phyloP scores from a whole-genome alignment of 2,113 vertebrate genomes.

The Hydrolagus affinis region DNA sequence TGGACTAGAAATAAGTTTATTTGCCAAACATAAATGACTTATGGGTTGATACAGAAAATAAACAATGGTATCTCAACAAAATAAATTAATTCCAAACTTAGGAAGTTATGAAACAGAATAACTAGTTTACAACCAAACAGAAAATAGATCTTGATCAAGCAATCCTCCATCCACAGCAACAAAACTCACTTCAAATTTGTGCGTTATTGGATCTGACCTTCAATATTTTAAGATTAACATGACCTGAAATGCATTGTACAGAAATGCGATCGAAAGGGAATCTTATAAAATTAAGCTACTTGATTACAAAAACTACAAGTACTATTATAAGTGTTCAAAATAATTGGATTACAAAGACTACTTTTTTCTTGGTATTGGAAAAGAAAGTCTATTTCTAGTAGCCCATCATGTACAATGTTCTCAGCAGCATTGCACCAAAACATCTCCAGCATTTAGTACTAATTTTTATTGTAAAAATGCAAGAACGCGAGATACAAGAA shows the following conservation, averaged over 20 bases:
- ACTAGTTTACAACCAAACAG: neutral
- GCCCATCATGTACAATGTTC: neutral
- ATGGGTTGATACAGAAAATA: neutral
- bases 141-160: neutral
- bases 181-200: neutral
- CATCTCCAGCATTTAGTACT: too few relatives aligned
- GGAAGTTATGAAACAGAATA: neutral
- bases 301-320: too few relatives aligned
- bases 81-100: neutral
- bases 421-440: neutral
- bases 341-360: too few relatives aligned
- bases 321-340: too few relatives aligned
- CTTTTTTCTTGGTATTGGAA: too few relatives aligned
- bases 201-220: neutral
- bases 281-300: too few relatives aligned
- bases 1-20: neutral
- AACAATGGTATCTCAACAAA: neutral
- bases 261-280: too few relatives aligned
- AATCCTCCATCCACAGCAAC: neutral
- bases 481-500: neutral
- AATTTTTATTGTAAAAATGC: too few relatives aligned
- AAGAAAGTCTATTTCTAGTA: neutral
- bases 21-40: neutral
- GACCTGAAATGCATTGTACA: too few relatives aligned
- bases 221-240: neutral